phyloP scores from a whole-genome alignment of 1,140 invertebrate species.

The Nomia melanderi region DNA sequence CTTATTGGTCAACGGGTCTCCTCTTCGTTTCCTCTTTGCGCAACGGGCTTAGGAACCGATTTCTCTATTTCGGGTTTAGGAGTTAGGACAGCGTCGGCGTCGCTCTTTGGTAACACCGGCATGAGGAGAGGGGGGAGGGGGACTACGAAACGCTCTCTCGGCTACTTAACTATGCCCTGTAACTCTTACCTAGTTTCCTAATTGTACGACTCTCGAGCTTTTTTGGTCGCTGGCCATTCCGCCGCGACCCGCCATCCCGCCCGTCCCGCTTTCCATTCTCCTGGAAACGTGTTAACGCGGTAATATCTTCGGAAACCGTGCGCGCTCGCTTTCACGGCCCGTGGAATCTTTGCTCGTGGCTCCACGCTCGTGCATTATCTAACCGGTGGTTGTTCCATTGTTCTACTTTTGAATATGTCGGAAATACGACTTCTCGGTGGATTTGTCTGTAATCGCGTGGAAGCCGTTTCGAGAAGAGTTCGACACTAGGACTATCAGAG shows the following conservation, averaged over 20 bases:
- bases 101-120: slow-evolving; percentile 49
- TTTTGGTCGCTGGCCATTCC: slow-evolving; percentile 26
- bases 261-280: not conserved
- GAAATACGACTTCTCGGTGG: no score
- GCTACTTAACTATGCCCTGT: slow-evolving; percentile 25
- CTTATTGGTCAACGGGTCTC: slow-evolving; percentile 52
- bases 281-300: slow-evolving; percentile 17
- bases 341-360: no score
- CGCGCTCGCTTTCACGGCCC: no score
- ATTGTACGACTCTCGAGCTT: slow-evolving; percentile 40
- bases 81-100: not conserved
- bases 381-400: no score
- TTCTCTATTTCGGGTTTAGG: slow-evolving; percentile 53
- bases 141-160: slow-evolving; percentile 25
- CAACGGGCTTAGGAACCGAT: slow-evolving; percentile 47
- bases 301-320: not conserved
- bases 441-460: no score
- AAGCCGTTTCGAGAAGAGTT: no score
- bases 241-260: not conserved
- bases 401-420: no score
- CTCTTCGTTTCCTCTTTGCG: slow-evolving; percentile 43
- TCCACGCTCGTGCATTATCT: no score
- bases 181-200: slow-evolving; percentile 40
- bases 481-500: no score
- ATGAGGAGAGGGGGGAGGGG: no score